These are phyloP conservation scores for Helicolenus hilgendorfi DNA, from an alignment of 2,797 vertebrate species.

Conservation along the genomic window DNA sequence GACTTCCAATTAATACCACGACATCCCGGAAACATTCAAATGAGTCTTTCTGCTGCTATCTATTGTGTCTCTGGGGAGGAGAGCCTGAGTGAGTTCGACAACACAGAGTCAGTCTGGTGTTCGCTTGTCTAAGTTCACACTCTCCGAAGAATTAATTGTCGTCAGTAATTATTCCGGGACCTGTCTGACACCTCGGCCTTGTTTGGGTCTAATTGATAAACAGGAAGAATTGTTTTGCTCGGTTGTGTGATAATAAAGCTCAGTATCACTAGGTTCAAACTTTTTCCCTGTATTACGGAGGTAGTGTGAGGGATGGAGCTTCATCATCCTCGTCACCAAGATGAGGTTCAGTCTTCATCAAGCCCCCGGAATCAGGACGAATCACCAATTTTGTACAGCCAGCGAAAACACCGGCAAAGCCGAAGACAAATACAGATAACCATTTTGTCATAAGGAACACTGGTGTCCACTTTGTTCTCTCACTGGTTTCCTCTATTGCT, in stretches of 20 bases:
- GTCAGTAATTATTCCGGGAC: conserved; percentile 66
- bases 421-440: neutral
- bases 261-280: neutral
- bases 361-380: neutral
- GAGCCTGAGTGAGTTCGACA: conserved; percentile 28
- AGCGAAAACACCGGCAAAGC: no score
- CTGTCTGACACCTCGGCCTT: conserved; percentile 55
- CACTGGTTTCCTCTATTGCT: neutral
- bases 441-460: neutral
- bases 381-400: neutral
- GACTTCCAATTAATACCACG: conserved; percentile 61
- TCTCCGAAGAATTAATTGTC: conserved; percentile 60
- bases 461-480: neutral
- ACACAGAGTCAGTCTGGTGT: conserved; percentile 31
- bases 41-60: conserved; percentile 33
- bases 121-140: conserved; percentile 55
- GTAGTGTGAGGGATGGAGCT: neutral
- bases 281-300: neutral
- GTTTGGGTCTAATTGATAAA: conserved; percentile 55
- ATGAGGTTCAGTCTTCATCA: neutral
- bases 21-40: conserved; percentile 48
- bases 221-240: conserved; percentile 58
- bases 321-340: neutral
- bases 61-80: conserved; percentile 45
- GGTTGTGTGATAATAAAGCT: conserved; percentile 27